Evolutionary conservation across 2,888 invertebrate genomes (phyloP).

Genomic region (Invenusta paracnida): DNA sequence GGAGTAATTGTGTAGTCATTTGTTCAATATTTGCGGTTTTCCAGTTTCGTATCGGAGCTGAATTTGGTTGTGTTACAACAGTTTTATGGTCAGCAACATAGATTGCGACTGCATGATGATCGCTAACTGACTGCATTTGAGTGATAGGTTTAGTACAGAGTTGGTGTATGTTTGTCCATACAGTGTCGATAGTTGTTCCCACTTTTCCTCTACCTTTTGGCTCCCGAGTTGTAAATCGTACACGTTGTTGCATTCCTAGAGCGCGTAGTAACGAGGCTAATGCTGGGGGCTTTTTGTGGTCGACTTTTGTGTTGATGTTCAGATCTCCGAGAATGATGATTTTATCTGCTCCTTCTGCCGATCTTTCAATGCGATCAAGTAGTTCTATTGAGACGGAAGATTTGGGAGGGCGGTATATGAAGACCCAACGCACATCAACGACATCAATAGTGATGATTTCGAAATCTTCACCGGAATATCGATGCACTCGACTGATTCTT

Average conservation of each 20-base stretch:
- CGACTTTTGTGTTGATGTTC: not conserved
- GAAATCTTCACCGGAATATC: constrained; percentile 26
- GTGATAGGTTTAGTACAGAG: constrained; percentile 3
- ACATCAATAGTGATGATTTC: constrained; percentile 23
- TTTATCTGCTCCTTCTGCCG: not conserved
- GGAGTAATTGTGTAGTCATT: constrained; percentile 26
- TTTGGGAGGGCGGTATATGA: constrained; percentile 10
- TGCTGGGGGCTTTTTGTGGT: not conserved
- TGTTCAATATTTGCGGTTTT: constrained; percentile 6
- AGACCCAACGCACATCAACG: not conserved
- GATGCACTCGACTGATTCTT: not conserved
- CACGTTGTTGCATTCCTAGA: not conserved
- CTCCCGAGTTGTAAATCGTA: constrained; percentile 6
- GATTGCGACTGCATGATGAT: constrained; percentile 18
- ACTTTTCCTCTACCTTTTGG: not conserved
- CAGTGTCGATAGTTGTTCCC: constrained; percentile 6
- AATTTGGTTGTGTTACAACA: not conserved
- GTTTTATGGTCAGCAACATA: constrained; percentile 10
- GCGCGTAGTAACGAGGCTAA: not conserved
- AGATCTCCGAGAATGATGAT: not conserved
- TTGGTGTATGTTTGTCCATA: not conserved
- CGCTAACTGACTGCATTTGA: constrained; percentile 14
- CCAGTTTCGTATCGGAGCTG: constrained; percentile 11
- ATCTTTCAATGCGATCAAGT: constrained; percentile 22
- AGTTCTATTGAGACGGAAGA: constrained; percentile 23